phyloP scores from a whole-genome alignment of 2,888 invertebrate genomes.

The Cephus spinipes region DNA sequence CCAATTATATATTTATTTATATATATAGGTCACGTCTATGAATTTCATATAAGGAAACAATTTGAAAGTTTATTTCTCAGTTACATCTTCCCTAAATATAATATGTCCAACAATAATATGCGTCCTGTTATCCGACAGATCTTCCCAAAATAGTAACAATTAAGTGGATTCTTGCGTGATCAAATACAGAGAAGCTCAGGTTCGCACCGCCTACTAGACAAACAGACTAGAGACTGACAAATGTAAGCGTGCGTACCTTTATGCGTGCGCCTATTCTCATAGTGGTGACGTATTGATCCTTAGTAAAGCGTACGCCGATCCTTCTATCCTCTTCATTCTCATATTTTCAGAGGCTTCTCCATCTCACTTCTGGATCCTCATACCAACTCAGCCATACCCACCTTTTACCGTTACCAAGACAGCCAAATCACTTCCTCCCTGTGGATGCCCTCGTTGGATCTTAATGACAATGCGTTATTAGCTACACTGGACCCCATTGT shows the following conservation, averaged over 20 bases:
- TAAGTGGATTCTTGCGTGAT: not conserved
- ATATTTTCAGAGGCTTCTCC: not conserved
- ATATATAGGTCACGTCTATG: not conserved
- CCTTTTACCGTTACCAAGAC: not conserved
- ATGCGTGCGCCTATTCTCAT: slow-evolving; percentile 8
- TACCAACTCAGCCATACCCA: not conserved
- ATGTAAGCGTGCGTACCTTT: not conserved
- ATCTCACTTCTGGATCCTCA: not conserved
- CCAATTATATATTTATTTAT: not conserved
- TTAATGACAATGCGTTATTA: not conserved
- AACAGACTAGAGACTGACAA: not conserved
- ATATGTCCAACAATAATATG: not conserved
- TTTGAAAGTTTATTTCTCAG: not conserved
- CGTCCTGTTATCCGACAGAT: not conserved
- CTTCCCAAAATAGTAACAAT: not conserved
- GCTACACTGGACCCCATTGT: not conserved
- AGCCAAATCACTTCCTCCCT: not conserved
- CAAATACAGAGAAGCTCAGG: not conserved
- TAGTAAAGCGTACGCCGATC: slow-evolving; percentile 39
- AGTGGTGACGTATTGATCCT: slow-evolving; percentile 44
- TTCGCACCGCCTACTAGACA: not conserved
- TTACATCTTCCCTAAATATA: not conserved
- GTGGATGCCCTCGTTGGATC: not conserved
- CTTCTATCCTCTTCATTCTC: slow-evolving; percentile 16
- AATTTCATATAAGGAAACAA: not conserved